These are phyloP conservation scores for Prorops nasuta DNA, from an alignment of 1,140 invertebrate species.

Conservation along the genomic window DNA sequence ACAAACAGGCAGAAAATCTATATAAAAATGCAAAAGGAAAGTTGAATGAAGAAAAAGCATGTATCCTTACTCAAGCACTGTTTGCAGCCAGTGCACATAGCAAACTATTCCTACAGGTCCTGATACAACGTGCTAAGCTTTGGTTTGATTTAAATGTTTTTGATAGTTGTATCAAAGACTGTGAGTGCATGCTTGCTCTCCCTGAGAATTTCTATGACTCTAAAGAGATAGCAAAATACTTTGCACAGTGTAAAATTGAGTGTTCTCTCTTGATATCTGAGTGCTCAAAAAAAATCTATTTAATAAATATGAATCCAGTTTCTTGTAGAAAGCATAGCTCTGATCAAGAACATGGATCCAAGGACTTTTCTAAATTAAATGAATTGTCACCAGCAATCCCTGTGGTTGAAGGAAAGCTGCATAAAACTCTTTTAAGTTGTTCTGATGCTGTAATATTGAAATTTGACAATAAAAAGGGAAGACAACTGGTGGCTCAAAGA, in stretches of 20 bases:
- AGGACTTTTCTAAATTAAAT: too few relatives aligned
- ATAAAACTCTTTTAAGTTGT: constrained; percentile 35
- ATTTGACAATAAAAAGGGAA: constrained; percentile 33
- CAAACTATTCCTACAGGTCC: constrained; percentile 28
- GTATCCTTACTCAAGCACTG: constrained; percentile 35
- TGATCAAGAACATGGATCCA: too few relatives aligned
- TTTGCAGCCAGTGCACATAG: constrained; percentile 25
- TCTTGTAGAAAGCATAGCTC: too few relatives aligned
- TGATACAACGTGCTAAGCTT: constrained; percentile 29
- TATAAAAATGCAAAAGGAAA: constrained; percentile 13
- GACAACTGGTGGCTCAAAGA: constrained; percentile 42
- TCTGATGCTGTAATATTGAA: constrained; percentile 38
- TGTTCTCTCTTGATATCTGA: constrained; percentile 33
- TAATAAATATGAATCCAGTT: too few relatives aligned
- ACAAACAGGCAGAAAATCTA: constrained; percentile 26
- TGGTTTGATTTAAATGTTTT: constrained; percentile 28
- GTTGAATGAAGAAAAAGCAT: constrained; percentile 1
- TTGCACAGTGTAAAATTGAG: constrained; percentile 29
- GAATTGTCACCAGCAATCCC: constrained; percentile 22
- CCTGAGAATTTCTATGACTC: constrained; percentile 16
- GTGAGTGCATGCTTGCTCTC: constrained; percentile 31
- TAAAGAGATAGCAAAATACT: constrained; percentile 17
- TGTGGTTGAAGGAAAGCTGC: constrained; percentile 33
- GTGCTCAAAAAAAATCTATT: constrained; percentile 29
- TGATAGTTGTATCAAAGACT: constrained; percentile 33